Evolutionary conservation across 2,797 vertebrate species (phyloP).

Genomic region (Alouatta caraya): DNA sequence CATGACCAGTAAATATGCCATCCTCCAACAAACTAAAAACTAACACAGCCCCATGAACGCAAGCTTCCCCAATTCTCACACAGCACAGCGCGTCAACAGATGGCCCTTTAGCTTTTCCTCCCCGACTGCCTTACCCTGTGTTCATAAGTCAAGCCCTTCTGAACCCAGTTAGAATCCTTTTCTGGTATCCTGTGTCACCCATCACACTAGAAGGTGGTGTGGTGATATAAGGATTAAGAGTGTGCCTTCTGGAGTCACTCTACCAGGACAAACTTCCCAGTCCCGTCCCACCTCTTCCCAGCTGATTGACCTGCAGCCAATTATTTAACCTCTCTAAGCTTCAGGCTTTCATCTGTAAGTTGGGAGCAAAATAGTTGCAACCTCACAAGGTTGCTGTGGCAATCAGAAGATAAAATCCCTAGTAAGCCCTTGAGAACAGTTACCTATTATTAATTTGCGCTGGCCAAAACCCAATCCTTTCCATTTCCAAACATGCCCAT

Average conservation of each 20-base stretch:
- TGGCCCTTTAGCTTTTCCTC: neutral
- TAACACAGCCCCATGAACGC: neutral
- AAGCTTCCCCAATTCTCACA: neutral
- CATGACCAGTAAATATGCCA: rapidly evolving
- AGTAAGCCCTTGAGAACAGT: neutral
- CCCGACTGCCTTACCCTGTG: neutral
- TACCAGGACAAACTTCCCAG: neutral
- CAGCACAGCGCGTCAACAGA: neutral
- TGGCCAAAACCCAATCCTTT: neutral
- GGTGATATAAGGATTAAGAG: neutral
- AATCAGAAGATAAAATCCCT: neutral
- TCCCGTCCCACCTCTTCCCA: neutral
- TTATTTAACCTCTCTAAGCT: neutral
- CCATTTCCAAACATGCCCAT: neutral
- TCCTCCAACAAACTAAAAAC: neutral
- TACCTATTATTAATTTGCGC: neutral
- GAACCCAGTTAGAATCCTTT: neutral
- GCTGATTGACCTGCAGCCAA: neutral
- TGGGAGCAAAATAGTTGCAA: neutral
- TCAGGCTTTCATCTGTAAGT: neutral
- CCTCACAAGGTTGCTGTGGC: neutral
- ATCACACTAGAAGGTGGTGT: no score
- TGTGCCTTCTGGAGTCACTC: neutral
- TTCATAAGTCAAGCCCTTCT: neutral
- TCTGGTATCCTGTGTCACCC: neutral